Evolutionary conservation across 2,113 vertebrate species (phyloP).

Genomic region (Caloenas nicobarica): DNA sequence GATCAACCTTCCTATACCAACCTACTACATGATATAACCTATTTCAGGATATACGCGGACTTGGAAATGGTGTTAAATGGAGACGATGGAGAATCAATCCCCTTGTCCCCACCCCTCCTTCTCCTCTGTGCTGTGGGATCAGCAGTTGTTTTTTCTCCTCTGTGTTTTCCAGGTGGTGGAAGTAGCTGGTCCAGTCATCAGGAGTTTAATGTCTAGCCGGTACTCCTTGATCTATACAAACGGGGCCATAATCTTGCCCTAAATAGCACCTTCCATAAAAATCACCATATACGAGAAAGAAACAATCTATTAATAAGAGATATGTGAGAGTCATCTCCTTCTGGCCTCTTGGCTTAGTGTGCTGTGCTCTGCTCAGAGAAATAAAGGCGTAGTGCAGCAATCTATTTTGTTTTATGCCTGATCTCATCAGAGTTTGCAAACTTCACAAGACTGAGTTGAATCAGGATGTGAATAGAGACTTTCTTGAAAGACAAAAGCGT

Average conservation of each 20-base stretch:
- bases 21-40: fast-evolving
- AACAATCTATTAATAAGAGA: background rate
- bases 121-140: background rate
- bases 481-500: background rate
- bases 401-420: background rate
- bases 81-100: background rate
- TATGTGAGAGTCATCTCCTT: background rate
- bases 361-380: background rate
- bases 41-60: fast-evolving
- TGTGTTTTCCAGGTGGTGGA: background rate
- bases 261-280: background rate
- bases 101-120: background rate
- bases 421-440: background rate
- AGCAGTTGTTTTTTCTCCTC: background rate
- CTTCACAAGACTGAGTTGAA: background rate
- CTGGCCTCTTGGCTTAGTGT: background rate
- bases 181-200: background rate
- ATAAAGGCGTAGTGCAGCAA: background rate
- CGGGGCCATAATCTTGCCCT: background rate
- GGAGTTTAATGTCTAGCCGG: background rate
- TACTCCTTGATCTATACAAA: background rate
- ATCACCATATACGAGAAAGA: background rate
- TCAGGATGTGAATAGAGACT: background rate
- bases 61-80: background rate
- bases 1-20: background rate